Evolutionary conservation across 2,113 vertebrate species (phyloP).

Genomic region (Odontophorus gujanensis): DNA sequence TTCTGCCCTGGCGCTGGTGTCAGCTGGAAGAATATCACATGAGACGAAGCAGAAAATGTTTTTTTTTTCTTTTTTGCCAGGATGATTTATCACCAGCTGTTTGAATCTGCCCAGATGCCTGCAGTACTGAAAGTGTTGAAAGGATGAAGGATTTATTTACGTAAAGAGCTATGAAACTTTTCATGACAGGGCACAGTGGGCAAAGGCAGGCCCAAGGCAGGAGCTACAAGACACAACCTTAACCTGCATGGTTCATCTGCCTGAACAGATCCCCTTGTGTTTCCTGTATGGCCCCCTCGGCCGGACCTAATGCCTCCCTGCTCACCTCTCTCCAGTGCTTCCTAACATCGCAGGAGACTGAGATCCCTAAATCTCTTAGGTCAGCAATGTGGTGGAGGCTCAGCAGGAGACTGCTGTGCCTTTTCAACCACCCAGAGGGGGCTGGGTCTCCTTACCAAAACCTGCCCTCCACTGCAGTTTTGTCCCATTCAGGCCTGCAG

Average conservation of each 20-base stretch:
- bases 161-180: neutral
- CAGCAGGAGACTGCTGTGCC: neutral
- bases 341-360: neutral
- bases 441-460: neutral
- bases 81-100: conserved; percentile 19
- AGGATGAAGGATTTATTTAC: neutral
- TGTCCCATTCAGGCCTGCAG: neutral
- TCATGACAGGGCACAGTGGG: neutral
- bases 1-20: neutral
- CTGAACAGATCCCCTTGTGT: neutral
- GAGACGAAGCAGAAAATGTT: neutral
- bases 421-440: neutral
- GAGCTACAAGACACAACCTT: neutral
- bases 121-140: neutral
- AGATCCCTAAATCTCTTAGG: neutral
- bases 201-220: neutral
- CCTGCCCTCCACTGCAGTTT: neutral
- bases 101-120: conserved; percentile 12
- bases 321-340: neutral
- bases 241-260: neutral
- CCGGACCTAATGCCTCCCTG: neutral
- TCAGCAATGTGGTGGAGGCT: neutral
- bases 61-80: neutral
- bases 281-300: neutral
- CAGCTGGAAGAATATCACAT: neutral